Evolutionary conservation across 2,888 invertebrate genomes (phyloP).

Genomic region (Acrobasis suavella): DNA sequence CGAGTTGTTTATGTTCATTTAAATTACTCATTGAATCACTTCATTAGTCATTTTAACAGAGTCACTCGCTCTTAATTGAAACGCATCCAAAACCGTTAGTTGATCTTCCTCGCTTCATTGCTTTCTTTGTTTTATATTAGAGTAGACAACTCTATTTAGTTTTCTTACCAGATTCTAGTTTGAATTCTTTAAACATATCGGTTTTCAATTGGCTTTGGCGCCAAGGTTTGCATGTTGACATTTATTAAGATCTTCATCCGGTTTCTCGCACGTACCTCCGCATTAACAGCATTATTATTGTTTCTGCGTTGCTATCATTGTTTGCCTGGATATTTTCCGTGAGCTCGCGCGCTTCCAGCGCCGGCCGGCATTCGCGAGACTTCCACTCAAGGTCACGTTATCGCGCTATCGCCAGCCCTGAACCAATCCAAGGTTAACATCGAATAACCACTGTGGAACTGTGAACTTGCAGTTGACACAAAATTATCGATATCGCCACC

Average conservation of each 20-base stretch:
- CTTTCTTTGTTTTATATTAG: constrained; percentile 26
- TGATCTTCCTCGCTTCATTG: constrained; percentile 39
- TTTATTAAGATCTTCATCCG: constrained; percentile 32
- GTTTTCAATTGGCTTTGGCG: constrained; percentile 30
- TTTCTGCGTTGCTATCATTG: constrained; percentile 65
- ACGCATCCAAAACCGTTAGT: constrained; percentile 64
- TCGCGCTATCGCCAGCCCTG: constrained; percentile 77
- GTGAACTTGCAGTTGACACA: constrained; percentile 33
- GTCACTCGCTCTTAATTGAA: constrained; percentile 69
- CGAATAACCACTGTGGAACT: constrained; percentile 45
- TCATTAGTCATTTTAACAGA: constrained; percentile 71
- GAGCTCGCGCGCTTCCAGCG: constrained; percentile 65
- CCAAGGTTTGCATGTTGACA: constrained; percentile 14
- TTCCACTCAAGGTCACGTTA: constrained; percentile 78
- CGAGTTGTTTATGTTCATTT: constrained; percentile 62
- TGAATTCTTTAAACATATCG: constrained; percentile 32
- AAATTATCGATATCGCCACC: constrained; percentile 47
- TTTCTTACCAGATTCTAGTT: constrained; percentile 30
- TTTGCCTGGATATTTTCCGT: constrained; percentile 75
- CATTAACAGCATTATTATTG: constrained; percentile 55
- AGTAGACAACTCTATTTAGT: constrained; percentile 9
- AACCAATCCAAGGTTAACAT: constrained; percentile 62
- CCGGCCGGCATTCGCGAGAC: constrained; percentile 75
- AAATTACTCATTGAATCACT: constrained; percentile 72
- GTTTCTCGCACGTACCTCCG: constrained; percentile 39